phyloP scores from a whole-genome alignment of 2,888 invertebrate genomes.

The Oligia latruncula region DNA sequence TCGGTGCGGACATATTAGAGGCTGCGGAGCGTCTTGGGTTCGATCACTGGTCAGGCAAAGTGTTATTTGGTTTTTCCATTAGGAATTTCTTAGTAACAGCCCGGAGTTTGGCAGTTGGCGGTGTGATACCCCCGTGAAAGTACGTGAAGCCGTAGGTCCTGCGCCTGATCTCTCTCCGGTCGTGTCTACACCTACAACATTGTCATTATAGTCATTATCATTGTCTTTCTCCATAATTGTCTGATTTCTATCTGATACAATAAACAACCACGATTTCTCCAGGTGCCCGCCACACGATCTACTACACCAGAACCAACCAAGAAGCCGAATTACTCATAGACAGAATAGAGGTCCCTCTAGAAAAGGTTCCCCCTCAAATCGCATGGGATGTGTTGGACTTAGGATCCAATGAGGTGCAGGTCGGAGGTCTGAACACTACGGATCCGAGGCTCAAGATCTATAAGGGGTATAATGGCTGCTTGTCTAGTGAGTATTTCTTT shows the following conservation, averaged over 20 bases:
- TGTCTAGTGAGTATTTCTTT: conserved; percentile 93
- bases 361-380: conserved; percentile 92
- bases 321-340: conserved; percentile 94
- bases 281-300: conserved; percentile 94
- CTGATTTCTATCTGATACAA: no score
- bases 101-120: no score
- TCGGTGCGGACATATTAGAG: no score
- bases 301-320: conserved; percentile 92
- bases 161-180: no score
- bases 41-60: no score
- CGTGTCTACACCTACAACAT: no score
- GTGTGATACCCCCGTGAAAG: no score
- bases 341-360: conserved; percentile 93
- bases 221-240: background rate
- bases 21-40: no score
- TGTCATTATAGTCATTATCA: no score
- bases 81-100: no score
- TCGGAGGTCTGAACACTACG: conserved; percentile 96
- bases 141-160: no score
- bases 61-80: no score
- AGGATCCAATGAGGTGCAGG: conserved; percentile 95
- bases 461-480: conserved; percentile 96
- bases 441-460: conserved; percentile 95
- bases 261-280: conserved; percentile 60
- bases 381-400: conserved; percentile 92